Evolutionary conservation across 64 coral and sea anemone genomes (phyloP).

Genomic region (Montipora foliosa): DNA sequence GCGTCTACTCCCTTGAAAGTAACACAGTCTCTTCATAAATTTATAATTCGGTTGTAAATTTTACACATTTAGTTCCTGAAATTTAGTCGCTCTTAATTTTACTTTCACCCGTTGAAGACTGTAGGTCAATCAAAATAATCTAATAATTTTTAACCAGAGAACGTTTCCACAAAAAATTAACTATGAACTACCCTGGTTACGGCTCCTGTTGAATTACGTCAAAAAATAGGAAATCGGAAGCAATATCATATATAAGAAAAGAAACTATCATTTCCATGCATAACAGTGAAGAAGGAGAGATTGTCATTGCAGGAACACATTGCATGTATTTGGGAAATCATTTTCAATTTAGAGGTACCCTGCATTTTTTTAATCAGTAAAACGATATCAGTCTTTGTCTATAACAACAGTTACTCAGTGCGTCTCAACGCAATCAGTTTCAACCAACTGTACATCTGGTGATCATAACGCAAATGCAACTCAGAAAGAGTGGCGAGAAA

Average conservation of each 20-base stretch:
- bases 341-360: neutral
- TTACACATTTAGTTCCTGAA: too few species aligned
- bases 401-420: neutral
- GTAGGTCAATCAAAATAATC: too few species aligned
- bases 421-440: neutral
- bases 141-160: too few species aligned
- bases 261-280: neutral
- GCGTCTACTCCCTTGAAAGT: too few species aligned
- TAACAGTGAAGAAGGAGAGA: neutral
- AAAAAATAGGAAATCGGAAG: neutral
- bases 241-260: neutral
- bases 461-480: neutral
- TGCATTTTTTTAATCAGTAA: neutral
- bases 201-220: too few species aligned
- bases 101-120: too few species aligned
- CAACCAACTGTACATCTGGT: neutral
- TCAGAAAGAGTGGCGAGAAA: neutral
- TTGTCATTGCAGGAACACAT: neutral
- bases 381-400: neutral
- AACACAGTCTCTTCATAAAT: too few species aligned
- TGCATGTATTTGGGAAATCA: slow-evolving; percentile 20
- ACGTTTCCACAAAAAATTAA: too few species aligned
- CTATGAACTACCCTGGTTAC: too few species aligned
- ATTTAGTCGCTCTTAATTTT: too few species aligned
- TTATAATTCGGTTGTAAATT: too few species aligned